A percentile compares a stretch with the other conserved stretches of the same genome.
Conservation (phyloP, 37 sponge, comb jelly and placozoan species). For the Diacarnus erythraeanus region DNA sequence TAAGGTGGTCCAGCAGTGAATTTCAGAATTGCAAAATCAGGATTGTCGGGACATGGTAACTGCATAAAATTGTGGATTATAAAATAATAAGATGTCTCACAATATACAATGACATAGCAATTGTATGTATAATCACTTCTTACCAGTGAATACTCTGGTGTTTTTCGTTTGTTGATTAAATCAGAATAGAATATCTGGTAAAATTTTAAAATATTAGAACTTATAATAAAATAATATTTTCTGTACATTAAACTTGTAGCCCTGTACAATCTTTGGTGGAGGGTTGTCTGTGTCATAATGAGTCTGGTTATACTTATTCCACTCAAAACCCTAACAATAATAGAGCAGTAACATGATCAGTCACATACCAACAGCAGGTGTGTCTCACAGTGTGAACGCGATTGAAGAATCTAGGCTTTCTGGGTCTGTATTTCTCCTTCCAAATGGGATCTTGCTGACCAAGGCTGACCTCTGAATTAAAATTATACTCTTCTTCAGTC, state of each 20-base stretch:
- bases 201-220: not conserved
- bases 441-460: slow-evolving; percentile 71
- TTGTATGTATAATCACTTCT: not conserved
- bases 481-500: slow-evolving; percentile 85
- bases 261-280: slow-evolving; percentile 99
- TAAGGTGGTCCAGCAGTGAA: slow-evolving; percentile 99
- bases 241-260: slow-evolving; percentile 98
- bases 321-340: slow-evolving; percentile 88
- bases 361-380: not conserved
- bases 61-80: not conserved
- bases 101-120: not conserved
- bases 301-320: slow-evolving; percentile 99
- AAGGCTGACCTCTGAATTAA: slow-evolving; percentile 83
- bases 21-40: slow-evolving; percentile 89
- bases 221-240: not conserved
- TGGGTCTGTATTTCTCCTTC: slow-evolving; percentile 94
- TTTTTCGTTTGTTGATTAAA: slow-evolving; percentile 88
- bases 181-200: slow-evolving; percentile 94
- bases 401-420: slow-evolving; percentile 98
- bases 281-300: slow-evolving; percentile 99
- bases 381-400: slow-evolving; percentile 94
- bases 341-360: not conserved
- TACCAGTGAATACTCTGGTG: slow-evolving; percentile 89
- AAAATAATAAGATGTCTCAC: no score
- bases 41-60: slow-evolving; percentile 66